Evolutionary conservation across 2,113 vertebrate species (phyloP).

Genomic region (Eurystomus gularis): DNA sequence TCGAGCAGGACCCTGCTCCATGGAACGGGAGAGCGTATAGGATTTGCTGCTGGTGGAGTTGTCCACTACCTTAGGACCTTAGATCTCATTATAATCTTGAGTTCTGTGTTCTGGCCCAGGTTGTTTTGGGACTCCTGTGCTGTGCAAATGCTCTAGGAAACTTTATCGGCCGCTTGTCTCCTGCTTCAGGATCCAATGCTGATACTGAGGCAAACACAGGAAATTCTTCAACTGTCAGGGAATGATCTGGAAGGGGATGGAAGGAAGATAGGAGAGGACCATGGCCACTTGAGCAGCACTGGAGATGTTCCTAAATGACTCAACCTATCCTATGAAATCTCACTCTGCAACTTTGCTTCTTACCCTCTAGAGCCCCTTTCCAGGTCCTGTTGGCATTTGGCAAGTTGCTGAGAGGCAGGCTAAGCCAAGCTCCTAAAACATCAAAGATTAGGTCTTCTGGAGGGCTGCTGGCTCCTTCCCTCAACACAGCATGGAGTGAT

Average conservation of each 20-base stretch:
- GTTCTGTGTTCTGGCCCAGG: background rate
- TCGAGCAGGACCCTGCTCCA: background rate
- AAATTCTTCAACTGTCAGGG: background rate
- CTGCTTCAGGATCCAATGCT: background rate
- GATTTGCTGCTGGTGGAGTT: background rate
- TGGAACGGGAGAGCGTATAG: background rate
- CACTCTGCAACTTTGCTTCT: background rate
- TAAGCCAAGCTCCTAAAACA: background rate
- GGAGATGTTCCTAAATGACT: background rate
- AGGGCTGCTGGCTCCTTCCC: background rate
- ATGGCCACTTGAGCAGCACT: fast-evolving
- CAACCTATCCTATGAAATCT: background rate
- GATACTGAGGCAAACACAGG: background rate
- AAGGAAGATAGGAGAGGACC: background rate
- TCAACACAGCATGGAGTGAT: background rate
- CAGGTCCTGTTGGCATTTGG: background rate
- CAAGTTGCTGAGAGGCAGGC: background rate
- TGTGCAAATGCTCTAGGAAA: background rate
- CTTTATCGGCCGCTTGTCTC: fast-evolving
- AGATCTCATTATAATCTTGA: background rate
- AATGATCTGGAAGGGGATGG: background rate
- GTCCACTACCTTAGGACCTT: background rate
- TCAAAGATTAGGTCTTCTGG: background rate
- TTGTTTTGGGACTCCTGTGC: background rate
- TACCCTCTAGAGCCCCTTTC: background rate